Conservation (phyloP, 2,888 invertebrate genomes). For the Dynastes hyllus region DNA sequence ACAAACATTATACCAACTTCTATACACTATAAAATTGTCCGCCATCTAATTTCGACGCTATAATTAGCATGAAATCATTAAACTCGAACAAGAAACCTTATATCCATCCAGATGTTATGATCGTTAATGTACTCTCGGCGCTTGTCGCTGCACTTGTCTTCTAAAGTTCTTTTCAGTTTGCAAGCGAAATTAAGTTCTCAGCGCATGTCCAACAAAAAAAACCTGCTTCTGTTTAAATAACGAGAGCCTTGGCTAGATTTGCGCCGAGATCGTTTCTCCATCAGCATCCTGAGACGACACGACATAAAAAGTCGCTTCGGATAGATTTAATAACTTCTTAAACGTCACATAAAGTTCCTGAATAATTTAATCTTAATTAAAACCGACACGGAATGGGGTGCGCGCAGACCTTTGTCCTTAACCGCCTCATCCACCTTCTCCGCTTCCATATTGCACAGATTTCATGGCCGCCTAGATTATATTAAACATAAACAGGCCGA, state of each 20-base stretch:
- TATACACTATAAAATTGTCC: too few species aligned
- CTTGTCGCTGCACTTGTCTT: not conserved
- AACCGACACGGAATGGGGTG: conserved; percentile 15
- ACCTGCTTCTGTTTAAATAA: not conserved
- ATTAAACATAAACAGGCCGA: conserved; percentile 28
- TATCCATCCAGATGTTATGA: too few species aligned
- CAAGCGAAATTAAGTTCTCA: conserved; percentile 16
- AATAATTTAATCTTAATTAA: conserved; percentile 51
- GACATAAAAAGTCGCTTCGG: conserved; percentile 25
- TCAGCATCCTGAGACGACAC: not conserved
- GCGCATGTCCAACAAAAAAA: not conserved
- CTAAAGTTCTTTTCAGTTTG: not conserved
- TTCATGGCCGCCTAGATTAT: not conserved
- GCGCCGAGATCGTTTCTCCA: conserved; percentile 16
- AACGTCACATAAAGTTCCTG: conserved; percentile 44
- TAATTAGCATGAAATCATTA: too few species aligned
- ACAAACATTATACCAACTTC: too few species aligned
- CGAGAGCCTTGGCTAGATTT: conserved; percentile 19
- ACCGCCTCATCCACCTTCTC: not conserved
- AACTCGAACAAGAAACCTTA: too few species aligned
- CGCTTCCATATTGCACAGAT: not conserved
- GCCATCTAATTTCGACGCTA: too few species aligned
- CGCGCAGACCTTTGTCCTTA: conserved; percentile 35
- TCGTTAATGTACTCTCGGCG: not conserved
- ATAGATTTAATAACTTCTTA: conserved; percentile 47